These are phyloP conservation scores for Cantharis nigra DNA, from an alignment of 2,888 invertebrate genomes.

Conservation along the genomic window DNA sequence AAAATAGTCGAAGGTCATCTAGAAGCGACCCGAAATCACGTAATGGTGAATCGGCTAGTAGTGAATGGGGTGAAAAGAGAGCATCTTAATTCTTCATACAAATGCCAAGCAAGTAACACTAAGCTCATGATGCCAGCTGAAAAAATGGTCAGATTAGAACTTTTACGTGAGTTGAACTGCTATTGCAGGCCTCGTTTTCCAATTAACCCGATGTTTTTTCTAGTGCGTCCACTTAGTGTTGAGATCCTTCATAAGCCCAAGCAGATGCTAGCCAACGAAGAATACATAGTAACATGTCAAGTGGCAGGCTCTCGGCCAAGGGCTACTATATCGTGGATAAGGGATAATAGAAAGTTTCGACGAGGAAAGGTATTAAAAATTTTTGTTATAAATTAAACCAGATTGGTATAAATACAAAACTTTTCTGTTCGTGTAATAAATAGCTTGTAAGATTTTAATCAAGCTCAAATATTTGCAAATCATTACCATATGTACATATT, in stretches of 20 bases:
- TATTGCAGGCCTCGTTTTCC: background rate
- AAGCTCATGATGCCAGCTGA: constrained; percentile 84
- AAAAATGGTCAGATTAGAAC: constrained; percentile 79
- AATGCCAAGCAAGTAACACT: constrained; percentile 86
- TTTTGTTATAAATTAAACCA: background rate
- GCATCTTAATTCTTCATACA: constrained; percentile 83
- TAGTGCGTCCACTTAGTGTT: constrained; percentile 82
- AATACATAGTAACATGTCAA: constrained; percentile 80
- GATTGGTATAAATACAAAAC: background rate
- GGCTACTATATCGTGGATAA: constrained; percentile 83
- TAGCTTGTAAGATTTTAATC: background rate
- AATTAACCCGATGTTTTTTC: constrained; percentile 40
- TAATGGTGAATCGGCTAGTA: constrained; percentile 79
- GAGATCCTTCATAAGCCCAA: constrained; percentile 76
- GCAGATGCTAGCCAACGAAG: constrained; percentile 77
- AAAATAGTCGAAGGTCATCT: constrained; percentile 73
- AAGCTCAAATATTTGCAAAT: background rate
- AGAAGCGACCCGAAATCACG: constrained; percentile 71
- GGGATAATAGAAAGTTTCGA: constrained; percentile 77
- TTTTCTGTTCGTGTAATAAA: background rate
- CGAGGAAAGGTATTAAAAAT: constrained; percentile 72
- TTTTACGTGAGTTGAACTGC: constrained; percentile 72
- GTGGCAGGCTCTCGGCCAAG: constrained; percentile 85
- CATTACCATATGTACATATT: constrained; percentile 29
- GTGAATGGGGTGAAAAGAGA: constrained; percentile 74